A percentile compares a stretch with the other conserved stretches of the same genome.
These are phyloP conservation scores for Parapsyche elsis DNA, from an alignment of 1,140 invertebrate species.

Conservation along the genomic window DNA sequence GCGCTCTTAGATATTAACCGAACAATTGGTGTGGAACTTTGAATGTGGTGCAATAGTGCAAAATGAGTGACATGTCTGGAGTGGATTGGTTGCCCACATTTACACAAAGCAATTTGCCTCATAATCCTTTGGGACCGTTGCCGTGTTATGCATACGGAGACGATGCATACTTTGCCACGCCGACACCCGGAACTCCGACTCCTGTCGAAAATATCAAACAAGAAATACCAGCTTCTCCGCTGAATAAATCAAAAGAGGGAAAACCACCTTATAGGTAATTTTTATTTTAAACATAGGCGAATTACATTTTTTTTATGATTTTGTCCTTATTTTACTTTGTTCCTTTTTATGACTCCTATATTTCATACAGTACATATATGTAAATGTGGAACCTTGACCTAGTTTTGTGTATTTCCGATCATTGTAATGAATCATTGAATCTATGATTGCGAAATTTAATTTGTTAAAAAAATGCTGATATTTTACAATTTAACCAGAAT, in stretches of 20 bases:
- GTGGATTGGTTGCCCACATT: constrained; percentile 48
- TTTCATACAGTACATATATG: not conserved
- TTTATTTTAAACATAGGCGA: too few species aligned
- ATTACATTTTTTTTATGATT: too few species aligned
- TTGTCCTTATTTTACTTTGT: too few species aligned
- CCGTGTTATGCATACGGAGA: constrained; percentile 25
- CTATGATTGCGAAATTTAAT: too few species aligned
- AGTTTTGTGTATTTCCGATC: too few species aligned
- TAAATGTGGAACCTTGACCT: too few species aligned
- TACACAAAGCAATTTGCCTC: constrained; percentile 33
- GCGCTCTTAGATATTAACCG: too few species aligned
- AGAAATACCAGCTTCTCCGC: not conserved
- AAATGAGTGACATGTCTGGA: constrained; percentile 45
- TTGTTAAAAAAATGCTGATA: too few species aligned
- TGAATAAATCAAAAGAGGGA: constrained; percentile 43
- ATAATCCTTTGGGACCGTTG: constrained; percentile 40
- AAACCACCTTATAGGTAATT: constrained; percentile 55
- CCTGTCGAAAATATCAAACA: constrained; percentile 3
- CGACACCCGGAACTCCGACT: not conserved
- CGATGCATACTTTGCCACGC: constrained; percentile 26
- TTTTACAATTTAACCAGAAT: too few species aligned
- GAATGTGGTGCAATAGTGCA: constrained; percentile 1
- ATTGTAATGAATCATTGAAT: too few species aligned
- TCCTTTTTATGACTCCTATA: not conserved
- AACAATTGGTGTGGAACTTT: not conserved